Percentiles rank a stretch among this genome's conserved stretches.
Conservation (phyloP, 2,113 vertebrate genomes). For the Chloropsis cyanopogon region DNA sequence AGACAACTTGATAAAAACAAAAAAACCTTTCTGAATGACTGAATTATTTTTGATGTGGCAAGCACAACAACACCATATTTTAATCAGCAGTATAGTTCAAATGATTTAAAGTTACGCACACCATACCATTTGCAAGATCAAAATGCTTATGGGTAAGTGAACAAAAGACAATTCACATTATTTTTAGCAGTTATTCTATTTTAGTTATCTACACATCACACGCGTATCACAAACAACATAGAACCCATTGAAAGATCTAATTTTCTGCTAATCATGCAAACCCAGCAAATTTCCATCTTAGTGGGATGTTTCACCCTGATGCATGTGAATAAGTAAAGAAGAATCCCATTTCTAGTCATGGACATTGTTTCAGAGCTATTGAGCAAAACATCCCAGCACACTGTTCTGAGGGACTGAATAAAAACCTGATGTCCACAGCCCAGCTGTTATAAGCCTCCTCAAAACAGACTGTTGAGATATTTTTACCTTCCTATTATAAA, state of each 20-base stretch:
- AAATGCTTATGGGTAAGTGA: not conserved
- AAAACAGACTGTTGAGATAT: not conserved
- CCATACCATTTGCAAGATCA: not conserved
- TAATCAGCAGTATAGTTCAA: not conserved
- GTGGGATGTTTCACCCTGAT: not conserved
- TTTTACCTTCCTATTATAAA: slow-evolving; percentile 5
- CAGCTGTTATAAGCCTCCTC: not conserved
- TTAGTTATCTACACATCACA: not conserved
- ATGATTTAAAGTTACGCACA: not conserved
- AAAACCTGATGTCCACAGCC: not conserved
- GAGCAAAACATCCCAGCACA: not conserved
- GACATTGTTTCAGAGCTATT: not conserved
- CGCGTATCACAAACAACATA: not conserved
- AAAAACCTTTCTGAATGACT: not conserved
- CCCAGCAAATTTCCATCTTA: not conserved
- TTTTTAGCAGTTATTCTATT: not conserved
- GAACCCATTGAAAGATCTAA: not conserved
- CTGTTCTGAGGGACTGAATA: not conserved
- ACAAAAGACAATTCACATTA: not conserved
- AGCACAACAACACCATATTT: not conserved
- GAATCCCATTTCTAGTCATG: not conserved
- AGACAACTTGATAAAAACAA: not conserved
- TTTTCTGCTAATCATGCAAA: not conserved
- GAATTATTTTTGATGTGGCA: not conserved
- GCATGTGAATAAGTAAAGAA: not conserved